Conservation (phyloP, 2,888 invertebrate genomes). For the Temnothorax ravouxi region DNA sequence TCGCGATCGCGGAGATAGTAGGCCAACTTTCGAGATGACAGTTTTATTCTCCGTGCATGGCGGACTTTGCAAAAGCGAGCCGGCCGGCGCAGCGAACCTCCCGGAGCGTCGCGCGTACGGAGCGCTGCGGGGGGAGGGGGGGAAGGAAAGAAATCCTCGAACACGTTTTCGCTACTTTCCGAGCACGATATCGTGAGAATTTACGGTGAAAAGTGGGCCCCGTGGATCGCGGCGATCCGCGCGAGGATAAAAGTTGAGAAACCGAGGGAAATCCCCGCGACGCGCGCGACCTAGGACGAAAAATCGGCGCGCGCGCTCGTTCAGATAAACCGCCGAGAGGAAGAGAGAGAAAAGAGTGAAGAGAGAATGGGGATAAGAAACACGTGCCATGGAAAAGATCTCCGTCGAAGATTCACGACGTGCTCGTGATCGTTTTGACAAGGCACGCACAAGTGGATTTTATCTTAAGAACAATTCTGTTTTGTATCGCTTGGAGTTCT, state of each 20-base stretch:
- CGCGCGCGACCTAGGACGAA: conserved; percentile 46
- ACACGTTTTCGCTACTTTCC: conserved; percentile 77
- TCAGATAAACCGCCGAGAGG: conserved; percentile 15
- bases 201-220: conserved; percentile 63
- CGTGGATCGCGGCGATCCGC: conserved; percentile 34
- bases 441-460: not conserved
- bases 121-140: conserved; percentile 12
- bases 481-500: not conserved
- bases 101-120: conserved; percentile 40
- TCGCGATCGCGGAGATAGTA: conserved; percentile 81
- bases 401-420: not conserved
- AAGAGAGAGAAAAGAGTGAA: not conserved
- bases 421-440: not conserved
- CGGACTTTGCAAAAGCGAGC: conserved; percentile 55
- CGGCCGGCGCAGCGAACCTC: conserved; percentile 59
- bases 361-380: not conserved
- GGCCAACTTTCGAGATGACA: conserved; percentile 84
- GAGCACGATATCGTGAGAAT: conserved; percentile 68
- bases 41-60: conserved; percentile 78
- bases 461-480: not conserved
- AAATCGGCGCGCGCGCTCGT: conserved; percentile 37
- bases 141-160: conserved; percentile 56
- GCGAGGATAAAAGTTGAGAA: conserved; percentile 63
- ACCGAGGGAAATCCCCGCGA: conserved; percentile 53
- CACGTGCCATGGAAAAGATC: not conserved